Base-by-base conservation (phyloP, 30 jellyfish, hydroid and myxozoan genomes). In the Cassiopea andromeda region DNA sequence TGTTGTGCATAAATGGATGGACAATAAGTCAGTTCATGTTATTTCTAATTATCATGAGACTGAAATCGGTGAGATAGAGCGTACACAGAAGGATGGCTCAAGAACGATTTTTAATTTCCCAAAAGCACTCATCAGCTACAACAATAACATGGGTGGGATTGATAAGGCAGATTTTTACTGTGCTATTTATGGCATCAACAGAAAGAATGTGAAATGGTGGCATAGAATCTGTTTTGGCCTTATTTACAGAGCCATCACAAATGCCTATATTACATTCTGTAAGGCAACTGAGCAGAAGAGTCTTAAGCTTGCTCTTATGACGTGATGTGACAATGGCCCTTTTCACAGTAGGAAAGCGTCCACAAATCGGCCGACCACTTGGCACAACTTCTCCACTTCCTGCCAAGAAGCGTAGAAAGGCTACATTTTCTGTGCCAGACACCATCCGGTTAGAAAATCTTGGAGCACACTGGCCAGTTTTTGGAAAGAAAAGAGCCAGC, bases 191-290 rank as follows among this genome's bases (percentile, higher is more conserved):
- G 97, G 97, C 43, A 78, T 68, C 45, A 50, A 49, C 74, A 68
- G 98, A 75, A 93, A 89, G 76, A 45, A 49, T 14, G 76, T 18
- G 59, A 84, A 94, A 83, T 90, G 98, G 94, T 90, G 98, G 97
- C 94, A 93, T 61, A 68, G 95, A 69, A 89, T 87, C 72, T 89
- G 81, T 44, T 89, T 89, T 89, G 98, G 97, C n/a, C 87, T 88
- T 19, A 50, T 88, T 64, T 93, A 93, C 88, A 68, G 96, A 78
- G 73, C 97, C 13, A 49, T 94, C n/a, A 43, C 64, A 50, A 90
- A 90, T 90, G 98, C 97, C 17, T 71, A 7, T 19, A 86, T 94
- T 80, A 97, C 84, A 46, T 90, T 9, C 74, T 12, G 48, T 50
- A 94, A 90, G 76, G 48, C 81, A 18, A 44, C 69, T 43, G 76